Percentiles rank a stretch among this genome's conserved stretches.
These are phyloP conservation scores for Lagorchestes hirsutus DNA, from an alignment of 2,797 vertebrate genomes.

Conservation along the genomic window DNA sequence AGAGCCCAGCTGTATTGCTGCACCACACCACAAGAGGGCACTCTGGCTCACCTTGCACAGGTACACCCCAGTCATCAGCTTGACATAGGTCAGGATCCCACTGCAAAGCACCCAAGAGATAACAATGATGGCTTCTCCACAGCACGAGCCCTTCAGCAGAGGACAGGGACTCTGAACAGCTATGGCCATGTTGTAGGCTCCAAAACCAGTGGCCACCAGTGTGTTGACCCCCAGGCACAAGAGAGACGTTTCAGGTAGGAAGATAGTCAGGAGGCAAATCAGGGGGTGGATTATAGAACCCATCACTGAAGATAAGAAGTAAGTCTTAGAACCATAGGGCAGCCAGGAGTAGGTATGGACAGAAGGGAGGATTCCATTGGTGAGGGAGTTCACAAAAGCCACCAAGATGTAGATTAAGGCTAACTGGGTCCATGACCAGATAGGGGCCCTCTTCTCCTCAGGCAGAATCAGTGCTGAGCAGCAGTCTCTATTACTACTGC, in stretches of 20 bases:
- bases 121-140: conserved; percentile 89
- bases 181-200: conserved; percentile 95
- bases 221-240: conserved; percentile 86
- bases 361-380: conserved; percentile 93
- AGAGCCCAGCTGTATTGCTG: conserved; percentile 91
- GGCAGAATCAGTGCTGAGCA: neutral
- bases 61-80: conserved; percentile 95
- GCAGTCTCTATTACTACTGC: accelerated
- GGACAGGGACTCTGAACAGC: conserved; percentile 97
- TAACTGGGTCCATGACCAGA: conserved; percentile 79
- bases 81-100: conserved; percentile 91
- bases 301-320: conserved; percentile 93
- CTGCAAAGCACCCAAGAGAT: conserved; percentile 93
- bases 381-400: conserved; percentile 89
- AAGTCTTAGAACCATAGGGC: conserved; percentile 92
- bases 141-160: conserved; percentile 87
- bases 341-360: conserved; percentile 97
- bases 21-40: conserved; percentile 94
- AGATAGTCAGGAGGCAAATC: conserved; percentile 91
- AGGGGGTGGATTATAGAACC: conserved; percentile 93
- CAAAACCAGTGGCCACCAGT: conserved; percentile 89
- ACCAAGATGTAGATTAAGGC: conserved; percentile 90
- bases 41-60: conserved; percentile 91
- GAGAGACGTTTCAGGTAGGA: conserved; percentile 93
- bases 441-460: conserved; percentile 76